Base-by-base conservation (phyloP, 1,140 invertebrate species). In the Drosophila tani region DNA sequence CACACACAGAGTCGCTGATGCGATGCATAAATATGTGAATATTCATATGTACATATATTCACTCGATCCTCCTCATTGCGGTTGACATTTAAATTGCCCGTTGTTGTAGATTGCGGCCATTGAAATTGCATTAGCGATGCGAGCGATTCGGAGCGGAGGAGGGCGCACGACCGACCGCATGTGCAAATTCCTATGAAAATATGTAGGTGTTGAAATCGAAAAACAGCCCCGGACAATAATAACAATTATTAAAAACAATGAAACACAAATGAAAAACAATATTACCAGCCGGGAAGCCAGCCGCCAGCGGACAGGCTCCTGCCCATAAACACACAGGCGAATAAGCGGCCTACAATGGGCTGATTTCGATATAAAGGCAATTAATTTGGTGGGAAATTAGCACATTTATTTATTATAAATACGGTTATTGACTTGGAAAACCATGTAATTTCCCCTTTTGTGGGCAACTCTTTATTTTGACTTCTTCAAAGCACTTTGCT, bases 221-320 rank as follows among this genome's bases (percentile, higher is more conserved):
- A 47, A 67, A 51, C 51, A 68, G 77, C 62, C n/a, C 63, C 43
- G 47, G 73, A 79, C 83, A 71, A 87, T 88, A 87, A 87, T 80
- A 87, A 69, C 81, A 88, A 88, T 87, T 87, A 87, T 87, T 88
- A 78, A 87, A 87, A 83, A 74, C 83, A 87, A 83, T 87, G 83
- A 67, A 87, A 87, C 70, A 78, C 65, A 88, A 87, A 87, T 87
- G 85, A 70, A 83, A 84, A 82, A 80, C 85, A 86, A 87, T 86
- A 86, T 82, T 75, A 81, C 57, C 79, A 79, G 49, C 66, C 79
- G 56, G 35, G 46, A 29, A 50, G 29, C 27, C 40, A 32, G 17
- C 40, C 50, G 41, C 32, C 63, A 43, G 27, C 53, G 32, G 45
- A 50, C 47, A 53, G 19, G 5, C 59, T 43, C 5, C 45, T 27